Conservation (phyloP, 2,797 vertebrate species). For the Pteropus rufus region DNA sequence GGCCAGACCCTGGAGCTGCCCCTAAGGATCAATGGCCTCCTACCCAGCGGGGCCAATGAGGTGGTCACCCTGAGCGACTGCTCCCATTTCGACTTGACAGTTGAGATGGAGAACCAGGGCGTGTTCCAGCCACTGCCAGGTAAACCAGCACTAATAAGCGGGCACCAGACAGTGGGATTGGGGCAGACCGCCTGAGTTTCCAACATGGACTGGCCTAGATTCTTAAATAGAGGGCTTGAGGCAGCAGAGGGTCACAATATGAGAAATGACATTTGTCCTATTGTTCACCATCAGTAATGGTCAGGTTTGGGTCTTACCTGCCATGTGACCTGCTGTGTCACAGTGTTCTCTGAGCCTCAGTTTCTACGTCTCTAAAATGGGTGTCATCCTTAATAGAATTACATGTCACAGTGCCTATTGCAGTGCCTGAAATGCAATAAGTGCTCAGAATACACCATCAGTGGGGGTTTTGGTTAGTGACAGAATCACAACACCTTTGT, state of each 20-base stretch:
- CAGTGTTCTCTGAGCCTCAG: background rate
- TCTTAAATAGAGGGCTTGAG: background rate
- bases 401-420: accelerated
- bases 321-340: accelerated
- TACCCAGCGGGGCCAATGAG: conserved; percentile 76
- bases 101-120: conserved; percentile 89
- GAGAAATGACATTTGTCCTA: accelerated
- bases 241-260: background rate
- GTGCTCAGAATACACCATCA: background rate
- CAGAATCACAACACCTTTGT: background rate
- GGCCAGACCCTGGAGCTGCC: conserved; percentile 91
- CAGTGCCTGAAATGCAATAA: background rate
- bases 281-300: background rate
- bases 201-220: accelerated
- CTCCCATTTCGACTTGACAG: conserved; percentile 91
- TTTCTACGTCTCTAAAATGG: background rate
- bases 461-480: background rate
- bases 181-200: accelerated
- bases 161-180: accelerated
- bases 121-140: conserved; percentile 90
- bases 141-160: conserved; percentile 43
- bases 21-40: conserved; percentile 88
- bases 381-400: background rate
- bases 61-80: conserved; percentile 92
- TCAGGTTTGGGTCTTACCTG: background rate